phyloP scores from a whole-genome alignment of 37 sponge, comb jelly and placozoan genomes.

The Lycopodina hypogea region DNA sequence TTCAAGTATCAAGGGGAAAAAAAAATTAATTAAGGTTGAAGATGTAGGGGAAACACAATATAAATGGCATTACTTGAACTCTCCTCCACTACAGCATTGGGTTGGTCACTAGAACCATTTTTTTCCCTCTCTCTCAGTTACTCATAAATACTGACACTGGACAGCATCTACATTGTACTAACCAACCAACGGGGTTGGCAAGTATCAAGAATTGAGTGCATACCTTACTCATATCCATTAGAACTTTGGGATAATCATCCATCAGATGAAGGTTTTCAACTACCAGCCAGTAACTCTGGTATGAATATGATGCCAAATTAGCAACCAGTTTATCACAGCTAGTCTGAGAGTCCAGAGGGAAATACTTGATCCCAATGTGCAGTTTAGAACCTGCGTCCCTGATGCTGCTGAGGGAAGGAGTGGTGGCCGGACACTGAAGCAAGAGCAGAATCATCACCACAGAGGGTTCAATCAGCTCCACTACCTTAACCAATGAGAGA shows the following conservation, averaged over 20 bases:
- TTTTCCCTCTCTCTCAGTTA: too few relatives aligned
- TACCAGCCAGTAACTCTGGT: slow-evolving; percentile 19
- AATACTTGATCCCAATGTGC: not conserved
- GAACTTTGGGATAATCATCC: not conserved
- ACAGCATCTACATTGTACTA: too few relatives aligned
- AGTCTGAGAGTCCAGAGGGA: not conserved
- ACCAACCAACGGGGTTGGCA: not conserved
- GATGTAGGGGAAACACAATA: too few relatives aligned
- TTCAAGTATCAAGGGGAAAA: too few relatives aligned
- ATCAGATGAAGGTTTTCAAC: slow-evolving; percentile 21
- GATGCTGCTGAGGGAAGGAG: not conserved
- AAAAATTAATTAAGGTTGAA: too few relatives aligned
- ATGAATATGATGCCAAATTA: not conserved
- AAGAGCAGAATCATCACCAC: not conserved
- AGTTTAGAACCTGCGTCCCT: not conserved
- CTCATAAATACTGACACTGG: too few relatives aligned
- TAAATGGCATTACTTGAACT: too few relatives aligned
- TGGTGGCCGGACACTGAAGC: not conserved
- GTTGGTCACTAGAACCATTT: too few relatives aligned
- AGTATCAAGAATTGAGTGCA: not conserved
- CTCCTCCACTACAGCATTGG: too few relatives aligned
- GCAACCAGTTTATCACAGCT: not conserved
- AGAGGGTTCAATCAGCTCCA: not conserved
- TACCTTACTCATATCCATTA: slow-evolving; percentile 2
- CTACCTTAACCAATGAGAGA: not conserved